Evolutionary conservation across 1,140 invertebrate genomes (phyloP), one percentile per base, ranked within the genome.

Genomic region (Magallana gigas): DNA sequence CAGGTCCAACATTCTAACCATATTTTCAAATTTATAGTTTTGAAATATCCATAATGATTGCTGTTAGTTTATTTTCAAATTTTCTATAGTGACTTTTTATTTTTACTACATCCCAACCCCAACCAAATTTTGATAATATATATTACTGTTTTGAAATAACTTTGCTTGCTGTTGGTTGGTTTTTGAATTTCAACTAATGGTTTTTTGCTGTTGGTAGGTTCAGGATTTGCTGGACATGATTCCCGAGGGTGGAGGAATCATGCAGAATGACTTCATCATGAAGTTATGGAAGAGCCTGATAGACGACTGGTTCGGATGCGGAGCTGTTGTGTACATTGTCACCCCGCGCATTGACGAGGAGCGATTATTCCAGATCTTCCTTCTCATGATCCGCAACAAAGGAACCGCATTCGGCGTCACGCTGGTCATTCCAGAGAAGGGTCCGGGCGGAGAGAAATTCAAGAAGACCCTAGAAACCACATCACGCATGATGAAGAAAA

Each of bases 321-420:
- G 93, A 23, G 92, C 92, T 18, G 87, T 86, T 48, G 91, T 94
- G 8, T 93, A 91, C 58, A 91, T 94, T 18, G 93, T 94, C 8
- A 94, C 93, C 9, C 93, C 93, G 11, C 86, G 90, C 9, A 93
- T 94, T n/a, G 93, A 94, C 85, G 92, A 93, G 57, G 93, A 94
- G 76, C 86, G 93, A 14, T 88, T 94, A 14, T 92, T 93, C 84
- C 90, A 92, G 56, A 88, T 93, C 16, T 91, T 93, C 83, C 87
- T 94, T 48, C 85, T 94, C 8, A 94, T 94, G 93, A 92, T 94
- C 23, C 85, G 92, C n/a, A 94, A 93, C 87, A 93, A 93, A 90
- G 93, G 93, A 18, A 93, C 93, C 58, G 93, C 92, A 0, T 93
- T 93, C 87, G 86, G 89, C 62, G 90, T 91, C 8, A 92, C 91